Evolutionary conservation across 2,113 vertebrate species (phyloP), one percentile per base, ranked within the genome.

Genomic region (Onychostruthus taczanowskii): DNA sequence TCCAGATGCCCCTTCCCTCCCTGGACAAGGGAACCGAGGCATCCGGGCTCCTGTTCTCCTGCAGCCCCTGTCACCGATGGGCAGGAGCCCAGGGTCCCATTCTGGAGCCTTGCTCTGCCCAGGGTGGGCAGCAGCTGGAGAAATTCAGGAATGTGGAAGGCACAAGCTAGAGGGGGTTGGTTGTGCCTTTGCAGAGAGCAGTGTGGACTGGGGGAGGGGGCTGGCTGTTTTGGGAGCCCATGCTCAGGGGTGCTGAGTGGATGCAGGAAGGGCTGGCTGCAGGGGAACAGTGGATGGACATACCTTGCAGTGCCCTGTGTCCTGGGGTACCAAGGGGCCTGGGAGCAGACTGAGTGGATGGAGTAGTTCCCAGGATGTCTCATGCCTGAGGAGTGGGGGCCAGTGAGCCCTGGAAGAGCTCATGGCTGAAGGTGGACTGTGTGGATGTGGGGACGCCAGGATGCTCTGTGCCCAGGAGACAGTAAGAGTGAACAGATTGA

Each of bases 21-120:
- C 22, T 0, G 18, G 64, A 15, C 46, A 52, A 59, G 23, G 9
- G 10, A 81, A 33, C 26, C 7, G 27, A 11, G 27, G 20, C 6
- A 10, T 16, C 27, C 0, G 0, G 37, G 41, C 11, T 66, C 35
- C 35, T 47, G 35, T 35, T 30, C 58, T 33, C 62, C 27, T 2
- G 0, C 55, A 74, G 35, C 66, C 2, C 1, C 62, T 44, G 44
- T 16, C 73, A 23, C 41, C 5, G 10, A 10, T 50, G 61, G 47
- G 35, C 70, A 80, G 44, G 43, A 86, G 46, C 26, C 43, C 3
- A 2, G 20, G 11, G 39, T 67, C 33, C 26, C 1, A 1, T 35
- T 66, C 24, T 56, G 76, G n/a, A 90, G 23, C 46, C 9, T 53
- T 68, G 49, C 24, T 58, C 55, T 77, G 43, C 44, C n/a, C 17